Base-by-base conservation (phyloP, 2,113 vertebrate genomes). In the Girardinichthys multiradiatus region DNA sequence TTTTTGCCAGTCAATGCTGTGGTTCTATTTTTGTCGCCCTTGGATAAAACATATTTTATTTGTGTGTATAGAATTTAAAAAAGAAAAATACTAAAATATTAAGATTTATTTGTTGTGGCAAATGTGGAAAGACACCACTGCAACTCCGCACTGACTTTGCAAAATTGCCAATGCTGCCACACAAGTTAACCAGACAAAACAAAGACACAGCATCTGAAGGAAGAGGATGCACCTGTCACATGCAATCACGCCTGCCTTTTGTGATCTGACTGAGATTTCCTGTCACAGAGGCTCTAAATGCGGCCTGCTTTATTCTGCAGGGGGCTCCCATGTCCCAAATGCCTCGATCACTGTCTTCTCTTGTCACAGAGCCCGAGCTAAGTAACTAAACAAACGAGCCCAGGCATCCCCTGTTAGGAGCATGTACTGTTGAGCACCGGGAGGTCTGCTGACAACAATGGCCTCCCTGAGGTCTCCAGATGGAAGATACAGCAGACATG, bases 221-320 rank as follows among this genome's bases (percentile, higher is more conserved):
- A 83, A 85, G 72, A 82, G 85, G 90, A 90, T 89, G 90, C 90
- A 87, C 84, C 72, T 81, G 92, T 94, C 94, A 90, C 78, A 85
- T 26, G 1, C 76, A 86, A 92, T 94, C 93, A 93, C 85, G 28
- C 64, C 82, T 81, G 82, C 85, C 72, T 74, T 69, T 71, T 74
- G 78, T 92, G 91, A 93, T 92, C 84, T 82, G 90, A 93, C 90
- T 91, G 85, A 93, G 88, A 84, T 91, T 92, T 72, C 86, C 87
- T 93, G 93, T 93, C 92, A 85, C 60, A 33, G 73, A 76, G 69
- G 71, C 85, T 76, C 42, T 76, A 85, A 83, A 91, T 48, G 5
- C 82, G 68, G 89, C 82, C 88, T 87, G 80, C 76, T 92, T 85
- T 89, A 92, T 88, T 90, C 90, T 92, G 85, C 85, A 91, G 89